A percentile compares a stretch with the other conserved stretches of the same genome.
Conservation (phyloP, 2,797 vertebrate genomes). For the Phylloscopus collybita region DNA sequence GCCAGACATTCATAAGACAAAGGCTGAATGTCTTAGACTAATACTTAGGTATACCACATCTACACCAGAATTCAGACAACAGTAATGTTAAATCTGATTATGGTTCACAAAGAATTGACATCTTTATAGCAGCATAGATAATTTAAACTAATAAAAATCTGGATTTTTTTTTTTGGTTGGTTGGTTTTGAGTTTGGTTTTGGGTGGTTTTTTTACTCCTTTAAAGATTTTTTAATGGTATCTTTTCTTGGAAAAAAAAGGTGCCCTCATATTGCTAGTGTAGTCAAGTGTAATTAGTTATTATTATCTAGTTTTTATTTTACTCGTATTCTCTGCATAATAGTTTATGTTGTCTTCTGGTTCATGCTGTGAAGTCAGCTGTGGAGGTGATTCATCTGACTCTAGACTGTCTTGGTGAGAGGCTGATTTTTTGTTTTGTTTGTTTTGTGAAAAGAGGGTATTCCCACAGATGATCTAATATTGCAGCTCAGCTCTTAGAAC, state of each 20-base stretch:
- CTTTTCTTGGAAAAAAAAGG: not conserved
- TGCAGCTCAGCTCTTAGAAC: not conserved
- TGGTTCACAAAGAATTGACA: not conserved
- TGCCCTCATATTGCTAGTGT: not conserved
- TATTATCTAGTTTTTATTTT: not conserved
- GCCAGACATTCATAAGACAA: not conserved
- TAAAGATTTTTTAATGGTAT: not conserved
- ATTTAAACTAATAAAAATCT: not conserved
- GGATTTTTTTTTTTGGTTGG: not conserved
- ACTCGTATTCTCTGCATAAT: not conserved
- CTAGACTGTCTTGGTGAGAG: not conserved
- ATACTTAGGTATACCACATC: not conserved
- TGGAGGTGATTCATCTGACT: slow-evolving; percentile 15
- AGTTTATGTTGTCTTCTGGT: not conserved
- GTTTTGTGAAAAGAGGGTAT: slow-evolving; percentile 34
- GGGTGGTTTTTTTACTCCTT: not conserved
- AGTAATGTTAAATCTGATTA: not conserved
- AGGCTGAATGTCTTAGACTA: not conserved
- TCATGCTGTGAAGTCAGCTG: not conserved
- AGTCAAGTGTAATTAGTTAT: not conserved
- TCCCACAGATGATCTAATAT: slow-evolving; percentile 50
- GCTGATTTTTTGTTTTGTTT: slow-evolving; percentile 25
- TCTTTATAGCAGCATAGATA: not conserved
- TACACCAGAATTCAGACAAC: not conserved
- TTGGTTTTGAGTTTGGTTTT: not conserved